Percentiles rank a stretch among this genome's conserved stretches.
Evolutionary conservation across 2,888 invertebrate species (phyloP).

Genomic region (Nesidiocoris tenuis): DNA sequence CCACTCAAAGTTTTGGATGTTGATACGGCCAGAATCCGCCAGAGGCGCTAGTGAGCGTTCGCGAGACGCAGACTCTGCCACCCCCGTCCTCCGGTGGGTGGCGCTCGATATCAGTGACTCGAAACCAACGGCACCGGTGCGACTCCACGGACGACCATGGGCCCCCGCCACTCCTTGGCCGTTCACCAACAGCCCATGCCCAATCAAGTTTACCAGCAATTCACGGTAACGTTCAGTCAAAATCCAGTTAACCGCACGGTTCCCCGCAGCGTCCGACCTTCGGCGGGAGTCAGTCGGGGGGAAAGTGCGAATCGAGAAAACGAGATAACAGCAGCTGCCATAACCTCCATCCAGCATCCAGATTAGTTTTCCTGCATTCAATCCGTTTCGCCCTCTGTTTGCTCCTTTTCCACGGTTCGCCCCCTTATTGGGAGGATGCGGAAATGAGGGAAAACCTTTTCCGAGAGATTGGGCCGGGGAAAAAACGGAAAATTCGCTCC

Average conservation of each 20-base stretch:
- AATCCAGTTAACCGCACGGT: background rate
- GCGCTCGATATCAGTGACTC: conserved; percentile 42
- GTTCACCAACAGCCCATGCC: conserved; percentile 37
- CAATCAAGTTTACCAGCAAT: conserved; percentile 42
- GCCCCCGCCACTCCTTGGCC: conserved; percentile 40
- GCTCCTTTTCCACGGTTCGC: background rate
- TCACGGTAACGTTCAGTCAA: conserved; percentile 30
- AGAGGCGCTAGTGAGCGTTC: background rate
- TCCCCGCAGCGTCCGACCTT: background rate
- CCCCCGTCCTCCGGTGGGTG: conserved; percentile 6
- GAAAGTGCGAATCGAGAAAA: background rate
- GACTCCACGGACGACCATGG: conserved; percentile 27
- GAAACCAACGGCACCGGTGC: conserved; percentile 14
- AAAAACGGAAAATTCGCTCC: background rate
- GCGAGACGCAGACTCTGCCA: background rate
- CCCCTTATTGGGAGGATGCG: background rate
- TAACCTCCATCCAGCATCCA: background rate
- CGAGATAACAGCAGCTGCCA: background rate
- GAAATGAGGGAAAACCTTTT: background rate
- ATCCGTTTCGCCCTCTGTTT: background rate
- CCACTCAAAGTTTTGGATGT: too few species aligned
- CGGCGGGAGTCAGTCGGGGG: background rate
- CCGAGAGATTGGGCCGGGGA: background rate
- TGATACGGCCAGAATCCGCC: background rate
- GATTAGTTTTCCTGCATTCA: background rate